Base-by-base conservation (phyloP, 2,888 invertebrate species). In the Pachliopta kotzebuea region DNA sequence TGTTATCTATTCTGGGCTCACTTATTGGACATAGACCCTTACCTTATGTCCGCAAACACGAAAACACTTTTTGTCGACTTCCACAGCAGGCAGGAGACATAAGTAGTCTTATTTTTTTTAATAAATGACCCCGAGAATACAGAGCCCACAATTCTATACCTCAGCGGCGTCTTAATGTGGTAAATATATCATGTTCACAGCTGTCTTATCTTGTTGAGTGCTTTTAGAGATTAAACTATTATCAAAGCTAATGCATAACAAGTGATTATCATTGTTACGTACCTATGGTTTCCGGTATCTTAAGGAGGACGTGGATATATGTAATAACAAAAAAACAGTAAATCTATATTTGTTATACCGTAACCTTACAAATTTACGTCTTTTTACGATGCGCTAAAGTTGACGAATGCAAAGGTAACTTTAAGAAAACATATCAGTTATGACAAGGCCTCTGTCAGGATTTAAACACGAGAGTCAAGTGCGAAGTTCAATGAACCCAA, bases 401-500 rank as follows among this genome's bases (percentile, higher is more conserved):
- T 61, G 57, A 24, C 54, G 20, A 52, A 49, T 31, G 21, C 17
- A 11, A 54, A 63, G 53, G 29, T 21, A 45, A 54, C 53, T 26
- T 26, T 53, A 20, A 57, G 42, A 42, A 45, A 58, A 45, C 24
- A 26, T 26, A 53, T 26, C 53, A 54, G 21, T 58, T 58, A 57
- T 49, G 42, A 54, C 53, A 7, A 23, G 31, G 52, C 37, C 18
- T 26, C 56, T 56, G 59, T 57, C 62, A 29, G 29, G 14, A 37
- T 42, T 21, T 11, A 7, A 58, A 23, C 31, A 45, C 24, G 60
- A 31, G 56, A 54, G 62, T 60, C 62, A 56, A 67, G 66, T 69
- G 66, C 66, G 68, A 65, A 69, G 71, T 65, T 72, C 69, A 67
- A 57, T 67, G 69, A 72, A 69, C 71, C 24, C 56, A 18, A 31